Base-by-base conservation (phyloP, 1,140 invertebrate species). In the Drosophila nebulosa region DNA sequence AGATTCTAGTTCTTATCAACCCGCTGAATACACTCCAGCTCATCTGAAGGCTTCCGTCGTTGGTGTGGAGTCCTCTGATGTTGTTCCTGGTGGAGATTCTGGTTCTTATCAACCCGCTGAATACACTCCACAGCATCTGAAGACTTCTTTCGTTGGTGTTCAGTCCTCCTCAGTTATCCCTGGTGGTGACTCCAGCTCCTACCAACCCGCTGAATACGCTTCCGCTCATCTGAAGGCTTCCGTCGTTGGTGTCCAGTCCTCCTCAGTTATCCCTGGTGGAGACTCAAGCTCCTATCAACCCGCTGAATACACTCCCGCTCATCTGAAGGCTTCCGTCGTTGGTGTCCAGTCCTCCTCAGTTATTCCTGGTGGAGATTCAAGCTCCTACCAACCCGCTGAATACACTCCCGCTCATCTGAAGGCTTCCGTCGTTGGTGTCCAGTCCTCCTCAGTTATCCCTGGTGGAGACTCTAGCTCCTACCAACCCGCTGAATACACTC, bases 161-260 rank as follows among this genome's bases (percentile, higher is more conserved):
- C 53, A 26, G 26, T 26, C 64, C 3, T 12, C 57, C 7, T 60
- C 59, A 0, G 59, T 63, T 0, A 9, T 59, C 3, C 69, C 74
- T 36, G 70, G 77, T 0, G 50, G 53, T 0, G 77, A 74, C n/a
- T 53, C 74, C 0, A 78, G 75, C 42, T 74, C 75, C 4, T 79
- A 78, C 10, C 77, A 79, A 12, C 74, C 69, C 0, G 73, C 56
- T 16, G 66, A 77, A 55, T 51, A 69, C 9, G 65, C 69, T 22
- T 57, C 71, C 0, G 27, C 30, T 1, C 24, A 71, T 2, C 2
- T 69, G 4, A 62, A 35, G 18, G 1, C 9, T 21, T 21, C 16
- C 3, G 10, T 12, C 10, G 24, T 24, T 24, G 0, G 24, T n/a
- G 26, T 10, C 1, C 26, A 24, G 0, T 32, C 59, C 1, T 18